A percentile compares a stretch with the other conserved stretches of the same genome.
Evolutionary conservation across 2,797 vertebrate species (phyloP).

Genomic region (Pseudopleuronectes americanus): DNA sequence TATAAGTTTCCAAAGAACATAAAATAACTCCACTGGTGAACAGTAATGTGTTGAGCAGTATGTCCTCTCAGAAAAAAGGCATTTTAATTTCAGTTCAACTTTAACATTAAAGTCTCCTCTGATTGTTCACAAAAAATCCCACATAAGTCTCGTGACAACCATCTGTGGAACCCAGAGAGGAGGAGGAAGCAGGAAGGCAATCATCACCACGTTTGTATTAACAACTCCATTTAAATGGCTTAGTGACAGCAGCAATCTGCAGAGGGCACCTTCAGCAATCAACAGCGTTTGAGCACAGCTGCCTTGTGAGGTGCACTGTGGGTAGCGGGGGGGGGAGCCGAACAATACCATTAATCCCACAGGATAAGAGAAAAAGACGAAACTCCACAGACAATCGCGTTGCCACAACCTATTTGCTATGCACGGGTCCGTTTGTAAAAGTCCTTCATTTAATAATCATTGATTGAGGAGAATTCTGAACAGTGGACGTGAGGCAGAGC

Average conservation of each 20-base stretch:
- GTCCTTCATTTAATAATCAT: conserved; percentile 79
- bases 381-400: conserved; percentile 67
- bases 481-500: conserved; percentile 43
- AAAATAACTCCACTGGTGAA: background rate
- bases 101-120: conserved; percentile 29
- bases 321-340: conserved; percentile 53
- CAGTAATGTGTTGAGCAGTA: background rate
- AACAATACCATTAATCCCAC: conserved; percentile 73
- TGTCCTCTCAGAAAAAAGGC: background rate
- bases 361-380: conserved; percentile 67
- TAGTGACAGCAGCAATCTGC: conserved; percentile 74
- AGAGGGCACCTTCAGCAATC: conserved; percentile 83
- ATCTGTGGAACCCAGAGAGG: conserved; percentile 55
- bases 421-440: conserved; percentile 75
- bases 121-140: conserved; percentile 45
- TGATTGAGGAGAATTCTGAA: conserved; percentile 67
- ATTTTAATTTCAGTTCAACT: conserved; percentile 11
- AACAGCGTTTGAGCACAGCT: conserved; percentile 71
- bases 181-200: conserved; percentile 70
- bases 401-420: conserved; percentile 66
- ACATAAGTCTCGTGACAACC: conserved; percentile 51
- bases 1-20: background rate
- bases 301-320: conserved; percentile 68
- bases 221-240: conserved; percentile 78
- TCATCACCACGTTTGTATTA: conserved; percentile 77